phyloP scores from a whole-genome alignment of 2,888 invertebrate genomes.

The Argyresthia goedartella region DNA sequence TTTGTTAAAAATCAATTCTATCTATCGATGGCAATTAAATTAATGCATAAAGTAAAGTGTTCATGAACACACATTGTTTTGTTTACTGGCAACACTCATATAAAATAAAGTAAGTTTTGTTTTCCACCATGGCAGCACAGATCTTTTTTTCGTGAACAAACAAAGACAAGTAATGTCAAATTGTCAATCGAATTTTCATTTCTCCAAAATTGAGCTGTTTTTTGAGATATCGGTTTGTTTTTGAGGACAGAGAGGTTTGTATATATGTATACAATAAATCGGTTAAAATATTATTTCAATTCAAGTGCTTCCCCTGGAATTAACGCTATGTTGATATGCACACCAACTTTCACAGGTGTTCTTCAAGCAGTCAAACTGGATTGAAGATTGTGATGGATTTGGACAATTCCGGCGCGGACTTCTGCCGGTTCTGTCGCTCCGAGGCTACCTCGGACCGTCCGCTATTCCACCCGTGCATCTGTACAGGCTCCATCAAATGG shows the following conservation, averaged over 20 bases:
- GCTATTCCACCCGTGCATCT: slow-evolving; percentile 97
- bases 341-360: slow-evolving; percentile 40
- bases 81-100: too few relatives aligned
- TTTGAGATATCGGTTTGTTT: neutral
- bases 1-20: too few relatives aligned
- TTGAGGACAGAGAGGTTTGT: neutral
- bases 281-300: too few relatives aligned
- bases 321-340: neutral
- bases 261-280: too few relatives aligned
- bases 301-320: too few relatives aligned
- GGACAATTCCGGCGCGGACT: slow-evolving; percentile 79
- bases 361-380: slow-evolving; percentile 52
- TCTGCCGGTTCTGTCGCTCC: slow-evolving; percentile 97
- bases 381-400: slow-evolving; percentile 60
- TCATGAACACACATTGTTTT: too few relatives aligned
- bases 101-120: neutral
- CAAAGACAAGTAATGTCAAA: slow-evolving; percentile 20
- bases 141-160: slow-evolving; percentile 21
- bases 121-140: neutral
- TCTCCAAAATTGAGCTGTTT: slow-evolving; percentile 30
- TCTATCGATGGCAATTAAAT: too few relatives aligned
- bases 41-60: too few relatives aligned
- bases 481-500: slow-evolving; percentile 99
- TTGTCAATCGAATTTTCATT: slow-evolving; percentile 17
- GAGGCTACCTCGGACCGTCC: slow-evolving; percentile 94